Evolutionary conservation across 2,113 vertebrate species (phyloP).

Genomic region (Laticauda colubrina): DNA sequence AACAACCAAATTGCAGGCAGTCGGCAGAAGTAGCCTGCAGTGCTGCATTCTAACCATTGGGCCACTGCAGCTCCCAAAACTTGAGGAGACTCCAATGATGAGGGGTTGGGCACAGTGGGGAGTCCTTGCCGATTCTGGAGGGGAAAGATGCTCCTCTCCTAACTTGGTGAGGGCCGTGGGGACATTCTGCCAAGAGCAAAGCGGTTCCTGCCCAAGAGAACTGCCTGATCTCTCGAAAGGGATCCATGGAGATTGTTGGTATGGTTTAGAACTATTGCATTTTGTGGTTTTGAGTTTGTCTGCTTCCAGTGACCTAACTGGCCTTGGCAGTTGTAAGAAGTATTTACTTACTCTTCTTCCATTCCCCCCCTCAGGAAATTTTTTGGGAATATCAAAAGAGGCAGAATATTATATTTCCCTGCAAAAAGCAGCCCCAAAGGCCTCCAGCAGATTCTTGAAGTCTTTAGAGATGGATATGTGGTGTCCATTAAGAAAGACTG

Average conservation of each 20-base stretch:
- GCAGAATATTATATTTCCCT: too few species aligned
- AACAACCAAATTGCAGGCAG: too few species aligned
- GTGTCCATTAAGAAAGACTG: too few species aligned
- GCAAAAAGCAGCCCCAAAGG: too few species aligned
- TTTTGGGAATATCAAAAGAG: too few species aligned
- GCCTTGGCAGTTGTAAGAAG: not conserved
- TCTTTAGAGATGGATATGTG: too few species aligned
- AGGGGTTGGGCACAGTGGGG: not conserved
- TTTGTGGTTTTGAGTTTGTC: not conserved
- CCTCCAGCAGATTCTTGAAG: too few species aligned
- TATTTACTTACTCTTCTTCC: too few species aligned
- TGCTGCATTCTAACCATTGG: too few species aligned
- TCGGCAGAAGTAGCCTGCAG: too few species aligned
- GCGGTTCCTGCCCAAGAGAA: not conserved
- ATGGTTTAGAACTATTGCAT: not conserved
- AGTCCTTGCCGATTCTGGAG: not conserved
- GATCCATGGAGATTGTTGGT: not conserved
- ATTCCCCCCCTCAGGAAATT: too few species aligned
- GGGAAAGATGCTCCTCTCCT: not conserved
- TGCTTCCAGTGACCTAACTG: not conserved
- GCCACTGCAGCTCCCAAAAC: not conserved
- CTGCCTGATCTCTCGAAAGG: not conserved
- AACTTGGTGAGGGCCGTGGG: not conserved
- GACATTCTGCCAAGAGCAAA: not conserved
- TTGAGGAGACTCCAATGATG: not conserved